Conservation (phyloP, 2,888 invertebrate genomes). For the Lypha dubia region DNA sequence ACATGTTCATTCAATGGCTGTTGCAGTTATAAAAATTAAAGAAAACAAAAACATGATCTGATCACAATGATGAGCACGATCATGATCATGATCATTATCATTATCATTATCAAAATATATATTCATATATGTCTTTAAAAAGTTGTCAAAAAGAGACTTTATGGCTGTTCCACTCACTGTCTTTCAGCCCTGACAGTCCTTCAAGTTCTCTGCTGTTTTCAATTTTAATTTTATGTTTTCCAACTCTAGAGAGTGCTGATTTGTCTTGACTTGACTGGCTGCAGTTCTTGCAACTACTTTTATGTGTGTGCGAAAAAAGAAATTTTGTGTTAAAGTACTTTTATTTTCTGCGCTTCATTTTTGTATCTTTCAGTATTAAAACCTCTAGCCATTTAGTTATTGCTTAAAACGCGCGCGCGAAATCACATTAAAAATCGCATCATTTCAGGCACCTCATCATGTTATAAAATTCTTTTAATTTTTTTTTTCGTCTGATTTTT, state of each 20-base stretch:
- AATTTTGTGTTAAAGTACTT: slow-evolving; percentile 52
- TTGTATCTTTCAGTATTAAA: slow-evolving; percentile 28
- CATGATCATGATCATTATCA: slow-evolving; percentile 39
- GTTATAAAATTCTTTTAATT: slow-evolving; percentile 72
- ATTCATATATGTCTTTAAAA: slow-evolving; percentile 7
- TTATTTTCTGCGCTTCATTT: slow-evolving; percentile 13
- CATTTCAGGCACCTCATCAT: slow-evolving; percentile 76
- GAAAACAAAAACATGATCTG: slow-evolving; percentile 46
- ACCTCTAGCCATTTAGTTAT: slow-evolving; percentile 57
- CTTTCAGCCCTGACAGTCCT: background rate
- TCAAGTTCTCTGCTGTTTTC: slow-evolving; percentile 1
- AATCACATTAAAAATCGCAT: slow-evolving; percentile 78
- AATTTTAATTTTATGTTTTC: slow-evolving; percentile 30
- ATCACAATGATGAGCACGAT: slow-evolving; percentile 44
- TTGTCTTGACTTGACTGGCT: no score
- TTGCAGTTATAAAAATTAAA: slow-evolving; percentile 22
- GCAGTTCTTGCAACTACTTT: slow-evolving; percentile 76
- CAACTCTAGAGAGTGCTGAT: slow-evolving; percentile 60
- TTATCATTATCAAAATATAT: slow-evolving; percentile 27
- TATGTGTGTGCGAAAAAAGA: slow-evolving; percentile 72
- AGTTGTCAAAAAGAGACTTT: slow-evolving; percentile 63
- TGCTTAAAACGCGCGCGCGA: slow-evolving; percentile 70
- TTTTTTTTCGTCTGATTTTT: slow-evolving; percentile 52
- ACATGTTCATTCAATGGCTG: slow-evolving; percentile 16
- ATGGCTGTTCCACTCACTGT: slow-evolving; percentile 34